Evolutionary conservation across 2,113 vertebrate genomes (phyloP).

Genomic region (Toxostoma redivivum): DNA sequence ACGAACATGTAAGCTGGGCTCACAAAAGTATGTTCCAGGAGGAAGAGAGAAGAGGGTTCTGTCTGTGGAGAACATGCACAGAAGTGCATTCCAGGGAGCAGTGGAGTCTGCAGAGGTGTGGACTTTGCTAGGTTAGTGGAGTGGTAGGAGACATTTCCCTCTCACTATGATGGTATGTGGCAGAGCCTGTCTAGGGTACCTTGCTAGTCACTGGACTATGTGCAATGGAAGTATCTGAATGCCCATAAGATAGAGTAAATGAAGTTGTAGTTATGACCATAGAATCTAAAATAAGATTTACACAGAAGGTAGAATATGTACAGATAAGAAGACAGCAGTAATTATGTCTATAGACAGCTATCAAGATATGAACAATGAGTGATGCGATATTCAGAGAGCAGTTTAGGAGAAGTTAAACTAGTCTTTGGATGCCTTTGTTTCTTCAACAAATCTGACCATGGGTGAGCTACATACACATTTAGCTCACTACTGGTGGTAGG

Average conservation of each 20-base stretch:
- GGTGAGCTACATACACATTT: neutral
- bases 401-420: neutral
- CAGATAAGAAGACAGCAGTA: neutral
- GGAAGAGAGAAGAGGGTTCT: neutral
- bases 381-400: accelerated
- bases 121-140: neutral
- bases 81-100: accelerated
- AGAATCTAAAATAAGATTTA: neutral
- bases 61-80: neutral
- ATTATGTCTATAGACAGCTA: neutral
- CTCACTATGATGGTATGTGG: neutral
- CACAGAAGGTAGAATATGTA: neutral
- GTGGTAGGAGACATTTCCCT: neutral
- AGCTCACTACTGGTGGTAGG: neutral
- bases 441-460: neutral
- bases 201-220: neutral
- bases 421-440: neutral
- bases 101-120: neutral
- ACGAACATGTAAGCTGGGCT: constrained; percentile 25
- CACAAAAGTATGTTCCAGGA: neutral
- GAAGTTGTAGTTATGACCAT: neutral
- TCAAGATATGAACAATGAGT: neutral
- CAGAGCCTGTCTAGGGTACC: neutral
- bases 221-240: neutral
- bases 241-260: accelerated